phyloP scores from a whole-genome alignment of 2,113 vertebrate genomes.

The Stegostoma tigrinum region DNA sequence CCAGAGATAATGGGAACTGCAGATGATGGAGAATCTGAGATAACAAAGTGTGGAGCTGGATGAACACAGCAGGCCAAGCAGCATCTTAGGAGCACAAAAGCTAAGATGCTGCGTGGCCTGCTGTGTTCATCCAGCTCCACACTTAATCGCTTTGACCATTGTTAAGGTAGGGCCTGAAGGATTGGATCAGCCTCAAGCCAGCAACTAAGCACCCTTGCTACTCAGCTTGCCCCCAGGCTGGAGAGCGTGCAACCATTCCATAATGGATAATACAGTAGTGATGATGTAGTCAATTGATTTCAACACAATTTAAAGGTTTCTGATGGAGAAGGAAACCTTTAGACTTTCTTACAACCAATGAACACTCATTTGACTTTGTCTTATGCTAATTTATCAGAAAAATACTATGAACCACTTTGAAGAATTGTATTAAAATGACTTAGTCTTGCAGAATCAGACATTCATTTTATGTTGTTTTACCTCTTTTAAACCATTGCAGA shows the following conservation, averaged over 20 bases:
- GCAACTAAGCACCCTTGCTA: neutral
- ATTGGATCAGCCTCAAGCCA: neutral
- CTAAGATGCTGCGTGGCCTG: too few relatives aligned
- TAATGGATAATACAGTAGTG: neutral
- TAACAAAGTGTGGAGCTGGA: too few relatives aligned
- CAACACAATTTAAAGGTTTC: neutral
- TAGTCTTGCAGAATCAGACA: neutral
- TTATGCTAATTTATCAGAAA: neutral
- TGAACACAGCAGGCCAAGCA: too few relatives aligned
- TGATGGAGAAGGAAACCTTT: neutral
- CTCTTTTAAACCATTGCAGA: conserved; percentile 59
- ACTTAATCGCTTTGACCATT: neutral
- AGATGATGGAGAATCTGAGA: too few relatives aligned
- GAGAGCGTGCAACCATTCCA: neutral
- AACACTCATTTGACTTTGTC: neutral
- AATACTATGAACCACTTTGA: neutral
- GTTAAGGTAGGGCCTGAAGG: neutral
- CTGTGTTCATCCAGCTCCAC: too few relatives aligned
- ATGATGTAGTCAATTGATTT: neutral
- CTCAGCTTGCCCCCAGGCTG: neutral
- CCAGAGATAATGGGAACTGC: too few relatives aligned
- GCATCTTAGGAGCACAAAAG: too few relatives aligned
- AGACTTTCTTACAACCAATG: neutral
- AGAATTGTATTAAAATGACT: neutral
- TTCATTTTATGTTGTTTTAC: neutral